A percentile compares a stretch with the other conserved stretches of the same genome.
Evolutionary conservation across 2,797 vertebrate genomes (phyloP).

Genomic region (Cygnus olor): DNA sequence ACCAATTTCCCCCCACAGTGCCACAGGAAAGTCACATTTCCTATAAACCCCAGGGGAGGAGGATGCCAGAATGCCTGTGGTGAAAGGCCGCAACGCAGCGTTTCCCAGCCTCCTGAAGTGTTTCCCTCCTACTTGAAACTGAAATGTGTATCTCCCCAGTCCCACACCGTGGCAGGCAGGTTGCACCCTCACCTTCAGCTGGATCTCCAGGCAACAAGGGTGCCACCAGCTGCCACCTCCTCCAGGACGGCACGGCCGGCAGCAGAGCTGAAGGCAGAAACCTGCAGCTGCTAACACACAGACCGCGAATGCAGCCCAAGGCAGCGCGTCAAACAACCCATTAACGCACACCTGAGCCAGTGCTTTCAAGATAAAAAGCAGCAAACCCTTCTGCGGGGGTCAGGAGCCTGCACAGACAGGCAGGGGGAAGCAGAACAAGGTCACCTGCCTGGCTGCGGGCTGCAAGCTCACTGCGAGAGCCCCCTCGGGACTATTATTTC

Average conservation of each 20-base stretch:
- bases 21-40: background rate
- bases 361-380: background rate
- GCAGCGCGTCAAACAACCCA: background rate
- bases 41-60: background rate
- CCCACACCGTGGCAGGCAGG: background rate
- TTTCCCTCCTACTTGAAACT: background rate
- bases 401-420: background rate
- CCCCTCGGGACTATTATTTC: background rate
- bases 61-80: rapidly evolving
- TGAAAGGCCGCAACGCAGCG: background rate
- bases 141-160: background rate
- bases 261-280: background rate
- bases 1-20: background rate
- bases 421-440: background rate
- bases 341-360: background rate
- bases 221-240: background rate
- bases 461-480: background rate
- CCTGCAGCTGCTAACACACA: background rate
- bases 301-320: background rate
- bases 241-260: background rate
- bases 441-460: background rate
- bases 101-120: background rate
- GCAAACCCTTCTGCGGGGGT: background rate
- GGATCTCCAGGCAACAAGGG: background rate
- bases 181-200: background rate